phyloP scores from a whole-genome alignment of 2,113 vertebrate genomes.

The Eupsittula cactorum region DNA sequence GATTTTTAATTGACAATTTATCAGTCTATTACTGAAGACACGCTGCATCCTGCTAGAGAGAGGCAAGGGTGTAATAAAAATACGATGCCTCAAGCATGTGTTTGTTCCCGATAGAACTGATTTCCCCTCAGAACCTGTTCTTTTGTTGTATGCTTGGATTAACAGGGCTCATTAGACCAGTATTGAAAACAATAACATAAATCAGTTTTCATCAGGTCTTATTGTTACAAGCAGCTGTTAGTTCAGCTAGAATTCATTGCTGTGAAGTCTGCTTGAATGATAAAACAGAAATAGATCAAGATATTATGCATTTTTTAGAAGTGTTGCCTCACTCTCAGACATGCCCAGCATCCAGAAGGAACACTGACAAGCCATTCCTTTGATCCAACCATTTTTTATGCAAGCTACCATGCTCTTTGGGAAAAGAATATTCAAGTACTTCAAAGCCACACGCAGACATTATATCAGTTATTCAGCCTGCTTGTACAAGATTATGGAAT shows the following conservation, averaged over 20 bases:
- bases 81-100: fast-evolving
- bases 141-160: neutral
- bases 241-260: neutral
- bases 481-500: neutral
- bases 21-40: neutral
- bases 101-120: neutral
- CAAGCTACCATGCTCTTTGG: neutral
- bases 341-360: neutral
- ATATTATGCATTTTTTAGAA: constrained; percentile 28
- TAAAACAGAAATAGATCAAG: neutral
- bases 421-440: neutral
- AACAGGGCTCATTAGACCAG: neutral
- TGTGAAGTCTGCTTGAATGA: neutral
- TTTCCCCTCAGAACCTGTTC: neutral
- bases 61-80: neutral
- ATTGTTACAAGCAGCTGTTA: neutral
- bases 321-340: neutral
- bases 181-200: neutral
- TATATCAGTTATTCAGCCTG: neutral
- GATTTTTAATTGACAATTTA: neutral
- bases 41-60: neutral
- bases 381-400: constrained; percentile 29
- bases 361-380: constrained; percentile 30
- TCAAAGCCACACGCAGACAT: neutral
- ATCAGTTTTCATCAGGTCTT: neutral